Percentiles rank a stretch among this genome's conserved stretches.
Evolutionary conservation across 2,797 vertebrate genomes (phyloP).

Genomic region (Sebastes reedi): DNA sequence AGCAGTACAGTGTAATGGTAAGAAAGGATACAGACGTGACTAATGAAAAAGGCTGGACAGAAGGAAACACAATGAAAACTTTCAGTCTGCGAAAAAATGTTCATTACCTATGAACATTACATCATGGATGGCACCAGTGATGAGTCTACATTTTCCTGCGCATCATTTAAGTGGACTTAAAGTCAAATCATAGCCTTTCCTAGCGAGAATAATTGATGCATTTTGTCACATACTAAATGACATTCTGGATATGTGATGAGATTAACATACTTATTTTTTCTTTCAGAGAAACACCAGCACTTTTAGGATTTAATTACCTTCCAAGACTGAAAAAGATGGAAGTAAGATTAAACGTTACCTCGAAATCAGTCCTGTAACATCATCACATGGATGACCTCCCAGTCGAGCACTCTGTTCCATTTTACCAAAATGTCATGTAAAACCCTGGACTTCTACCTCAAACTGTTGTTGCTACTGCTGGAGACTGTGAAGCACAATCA

Average conservation of each 20-base stretch:
- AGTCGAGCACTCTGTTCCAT: not conserved
- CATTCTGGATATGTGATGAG: no score
- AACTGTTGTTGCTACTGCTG: slow-evolving; percentile 37
- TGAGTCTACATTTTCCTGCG: no score
- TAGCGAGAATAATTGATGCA: no score
- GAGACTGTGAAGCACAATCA: slow-evolving; percentile 13
- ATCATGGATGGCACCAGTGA: not conserved
- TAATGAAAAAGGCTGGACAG: not conserved
- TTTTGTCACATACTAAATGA: no score
- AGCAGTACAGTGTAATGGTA: not conserved
- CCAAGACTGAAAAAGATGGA: not conserved
- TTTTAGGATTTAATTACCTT: not conserved
- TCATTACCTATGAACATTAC: not conserved
- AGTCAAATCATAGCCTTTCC: no score
- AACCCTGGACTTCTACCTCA: not conserved
- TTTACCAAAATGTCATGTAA: not conserved
- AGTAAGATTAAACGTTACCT: not conserved
- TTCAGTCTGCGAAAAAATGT: not conserved
- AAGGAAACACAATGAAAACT: not conserved
- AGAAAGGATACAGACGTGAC: not conserved
- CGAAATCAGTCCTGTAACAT: not conserved
- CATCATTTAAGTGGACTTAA: no score
- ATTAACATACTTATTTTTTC: no score
- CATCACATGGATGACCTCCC: not conserved
- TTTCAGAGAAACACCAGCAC: no score